Base-by-base conservation (phyloP, 2,113 vertebrate species). In the Hydrochoerus hydrochaeris region DNA sequence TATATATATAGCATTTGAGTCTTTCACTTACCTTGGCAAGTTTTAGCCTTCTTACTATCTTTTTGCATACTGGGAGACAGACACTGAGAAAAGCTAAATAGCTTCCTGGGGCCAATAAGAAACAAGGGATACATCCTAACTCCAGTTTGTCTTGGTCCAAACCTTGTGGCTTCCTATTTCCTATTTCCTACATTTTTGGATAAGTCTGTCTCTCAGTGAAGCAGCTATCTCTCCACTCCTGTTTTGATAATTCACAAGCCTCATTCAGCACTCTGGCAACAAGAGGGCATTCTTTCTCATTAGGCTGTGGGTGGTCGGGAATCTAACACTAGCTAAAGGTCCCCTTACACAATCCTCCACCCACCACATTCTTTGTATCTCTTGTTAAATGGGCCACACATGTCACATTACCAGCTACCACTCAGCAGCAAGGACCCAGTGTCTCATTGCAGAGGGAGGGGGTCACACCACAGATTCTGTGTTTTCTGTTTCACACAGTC, bases 1-100 rank as follows among this genome's bases (percentile, higher is more conserved):
- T n/a, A n/a, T 0, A 17, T 32, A 0, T 17, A 28, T 0, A 35
- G 73, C 7, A 5, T 4, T 2, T 17, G 32, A 71, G 35, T 57
- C 30, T 83, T 26, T 0, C 20, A 9, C n/a, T 14, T 5, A 38
- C 3, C 62, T 41, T 49, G n/a, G 1, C n/a, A 52, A 38, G 26
- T 20, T 32, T 41, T 41, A 26, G 13, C 26, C 14, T 44, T n/a
- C 19, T 12, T 71, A 26, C 13, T 22, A 3, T 32, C 19, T 46
- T 62, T 49, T 57, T 65, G 32, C 7, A 57, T 30, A 65, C 3
- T 49, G n/a, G 19, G 78, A 75, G 78, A 49, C 19, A 26, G n/a
- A 52, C 52, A 16, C 22, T 78, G 58, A 41, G 26, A 12, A 91
- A 63, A 32, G 7, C 9, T 12, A 7, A 52, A 6, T 2, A 13